Evolutionary conservation across 2,113 vertebrate genomes (phyloP).

Genomic region (Echinops telfairi): DNA sequence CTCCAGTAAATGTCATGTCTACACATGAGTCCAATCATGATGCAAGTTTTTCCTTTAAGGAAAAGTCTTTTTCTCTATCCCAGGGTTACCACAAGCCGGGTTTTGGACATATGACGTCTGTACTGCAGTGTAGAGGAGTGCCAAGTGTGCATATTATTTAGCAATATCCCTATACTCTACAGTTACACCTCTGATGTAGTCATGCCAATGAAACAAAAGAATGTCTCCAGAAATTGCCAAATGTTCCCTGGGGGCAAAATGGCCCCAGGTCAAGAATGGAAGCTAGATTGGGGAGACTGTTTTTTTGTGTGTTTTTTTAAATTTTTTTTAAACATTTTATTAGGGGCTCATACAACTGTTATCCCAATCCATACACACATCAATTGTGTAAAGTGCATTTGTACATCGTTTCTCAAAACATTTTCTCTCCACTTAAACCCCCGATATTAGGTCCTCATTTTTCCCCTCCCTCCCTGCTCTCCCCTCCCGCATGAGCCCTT

Average conservation of each 20-base stretch:
- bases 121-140: background rate
- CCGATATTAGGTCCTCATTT: too few relatives aligned
- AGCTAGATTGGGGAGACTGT: fast-evolving
- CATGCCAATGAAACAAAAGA: background rate
- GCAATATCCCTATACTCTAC: background rate
- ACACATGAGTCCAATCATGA: background rate
- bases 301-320: too few relatives aligned
- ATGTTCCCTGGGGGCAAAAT: background rate
- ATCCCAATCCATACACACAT: too few relatives aligned
- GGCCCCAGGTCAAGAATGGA: background rate
- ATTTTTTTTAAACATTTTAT: too few relatives aligned
- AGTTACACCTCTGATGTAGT: background rate
- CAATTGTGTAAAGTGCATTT: too few relatives aligned
- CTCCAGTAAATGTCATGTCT: background rate
- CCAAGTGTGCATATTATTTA: background rate
- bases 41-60: background rate
- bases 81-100: background rate
- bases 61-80: background rate
- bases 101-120: background rate
- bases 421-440: too few relatives aligned
- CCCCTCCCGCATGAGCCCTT: too few relatives aligned
- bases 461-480: too few relatives aligned
- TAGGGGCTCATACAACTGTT: too few relatives aligned
- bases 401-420: too few relatives aligned
- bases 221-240: background rate